Evolutionary conservation across 2,888 invertebrate species (phyloP).

Genomic region (Thymelicus acteon): DNA sequence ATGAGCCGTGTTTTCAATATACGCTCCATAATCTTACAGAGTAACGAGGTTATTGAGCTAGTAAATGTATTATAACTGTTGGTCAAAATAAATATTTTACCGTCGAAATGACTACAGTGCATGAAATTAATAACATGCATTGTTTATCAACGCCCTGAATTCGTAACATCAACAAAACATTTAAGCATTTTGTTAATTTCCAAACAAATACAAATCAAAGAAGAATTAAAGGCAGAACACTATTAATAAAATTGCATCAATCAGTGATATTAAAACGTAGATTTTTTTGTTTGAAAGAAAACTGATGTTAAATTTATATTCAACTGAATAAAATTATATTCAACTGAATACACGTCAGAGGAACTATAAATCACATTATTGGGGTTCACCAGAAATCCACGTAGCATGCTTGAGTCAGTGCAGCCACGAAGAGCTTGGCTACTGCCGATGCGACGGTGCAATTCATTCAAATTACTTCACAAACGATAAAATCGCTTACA

Average conservation of each 20-base stretch:
- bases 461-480: slow-evolving; percentile 30
- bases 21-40: no score
- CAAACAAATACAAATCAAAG: slow-evolving; percentile 14
- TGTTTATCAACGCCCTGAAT: slow-evolving; percentile 11
- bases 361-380: slow-evolving; percentile 11
- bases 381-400: slow-evolving; percentile 9
- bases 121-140: slow-evolving; percentile 9
- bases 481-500: slow-evolving; percentile 35
- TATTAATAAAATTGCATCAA: background rate
- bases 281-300: background rate
- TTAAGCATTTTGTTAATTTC: background rate
- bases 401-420: slow-evolving; percentile 5
- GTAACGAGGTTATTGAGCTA: no score
- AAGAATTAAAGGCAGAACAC: slow-evolving; percentile 4
- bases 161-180: slow-evolving; percentile 10
- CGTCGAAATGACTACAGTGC: background rate
- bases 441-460: background rate
- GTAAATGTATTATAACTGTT: background rate
- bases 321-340: background rate
- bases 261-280: background rate
- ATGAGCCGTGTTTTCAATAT: no score
- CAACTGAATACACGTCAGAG: background rate
- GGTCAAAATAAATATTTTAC: background rate
- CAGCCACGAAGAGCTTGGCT: slow-evolving; percentile 10
- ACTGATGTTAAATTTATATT: background rate